Evolutionary conservation across 1,140 invertebrate species (phyloP), one percentile per base, ranked within the genome.

Genomic region (Microplitis demolitor): DNA sequence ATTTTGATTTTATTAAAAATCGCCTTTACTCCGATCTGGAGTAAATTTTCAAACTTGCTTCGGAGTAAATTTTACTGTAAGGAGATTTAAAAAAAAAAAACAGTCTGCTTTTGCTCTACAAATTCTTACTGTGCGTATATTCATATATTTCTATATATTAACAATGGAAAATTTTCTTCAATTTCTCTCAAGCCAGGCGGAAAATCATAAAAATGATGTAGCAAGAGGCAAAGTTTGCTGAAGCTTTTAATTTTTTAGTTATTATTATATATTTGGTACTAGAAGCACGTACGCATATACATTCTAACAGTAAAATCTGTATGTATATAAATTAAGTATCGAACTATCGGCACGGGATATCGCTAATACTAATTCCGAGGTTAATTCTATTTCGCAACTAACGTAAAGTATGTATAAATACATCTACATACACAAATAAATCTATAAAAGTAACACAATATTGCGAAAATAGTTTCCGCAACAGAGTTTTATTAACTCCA

Each of bases 261-360:
- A 79, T 82, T 80, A 81, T 79, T 78, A 75, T 39, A 71, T 84
- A 83, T 84, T 85, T 82, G 81, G 83, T 78, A 66, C 77, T 78
- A 71, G 66, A 79, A 78, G 79, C 83, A 85, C 83, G 83, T 84
- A 82, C 81, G 61, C 69, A 73, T 31, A 50, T 58, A 60, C 13
- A 60, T 31, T 11, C 67, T 45, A 53, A 8, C n/a, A 56, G 39
- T 63, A 60, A 70, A 34, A 39, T 14, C n/a, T 39, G 37, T 31
- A 16, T 45, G 70, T 35, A 62, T 35, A 56, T 61, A 58, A 67
- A 72, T 74, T 79, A 83, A 78, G 74, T 24, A 24, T 24, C 2
- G 24, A 75, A 74, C 45, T 58, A 56, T 70, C 76, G 77, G 73
- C 78, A 79, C 78, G 79, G 76, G 76, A 78, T 76, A 74, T 72